phyloP scores from a whole-genome alignment of 2,113 vertebrate species.

The Thomomys bottae region DNA sequence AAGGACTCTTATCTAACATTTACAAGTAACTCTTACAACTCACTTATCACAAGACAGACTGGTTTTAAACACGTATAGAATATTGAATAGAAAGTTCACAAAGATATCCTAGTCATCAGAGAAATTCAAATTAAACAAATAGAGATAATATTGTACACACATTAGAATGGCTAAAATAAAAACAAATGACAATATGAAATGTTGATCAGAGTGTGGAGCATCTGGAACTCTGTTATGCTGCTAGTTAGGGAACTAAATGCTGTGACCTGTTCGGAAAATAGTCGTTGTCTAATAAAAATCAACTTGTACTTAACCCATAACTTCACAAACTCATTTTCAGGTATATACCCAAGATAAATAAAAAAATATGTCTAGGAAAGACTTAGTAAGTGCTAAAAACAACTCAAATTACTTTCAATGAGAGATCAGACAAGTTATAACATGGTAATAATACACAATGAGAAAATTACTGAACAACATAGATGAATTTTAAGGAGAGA shows the following conservation, averaged over 20 bases:
- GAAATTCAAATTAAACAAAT: constrained; percentile 12
- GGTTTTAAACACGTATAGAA: background rate
- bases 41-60: background rate
- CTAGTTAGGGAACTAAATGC: background rate
- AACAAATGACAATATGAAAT: background rate
- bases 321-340: background rate
- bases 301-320: background rate
- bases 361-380: constrained; percentile 4
- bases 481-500: background rate
- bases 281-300: background rate
- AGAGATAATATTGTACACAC: background rate
- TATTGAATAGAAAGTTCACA: constrained; percentile 12
- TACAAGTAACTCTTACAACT: background rate
- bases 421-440: background rate
- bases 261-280: constrained; percentile 5
- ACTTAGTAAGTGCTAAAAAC: background rate
- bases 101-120: background rate
- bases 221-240: background rate
- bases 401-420: background rate
- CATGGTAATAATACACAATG: constrained; percentile 1
- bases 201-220: background rate
- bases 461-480: background rate
- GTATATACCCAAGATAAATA: background rate
- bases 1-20: background rate
- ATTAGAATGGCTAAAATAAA: background rate